Conservation (phyloP, 2,888 invertebrate genomes). For the Carpatolechia fugitivella region DNA sequence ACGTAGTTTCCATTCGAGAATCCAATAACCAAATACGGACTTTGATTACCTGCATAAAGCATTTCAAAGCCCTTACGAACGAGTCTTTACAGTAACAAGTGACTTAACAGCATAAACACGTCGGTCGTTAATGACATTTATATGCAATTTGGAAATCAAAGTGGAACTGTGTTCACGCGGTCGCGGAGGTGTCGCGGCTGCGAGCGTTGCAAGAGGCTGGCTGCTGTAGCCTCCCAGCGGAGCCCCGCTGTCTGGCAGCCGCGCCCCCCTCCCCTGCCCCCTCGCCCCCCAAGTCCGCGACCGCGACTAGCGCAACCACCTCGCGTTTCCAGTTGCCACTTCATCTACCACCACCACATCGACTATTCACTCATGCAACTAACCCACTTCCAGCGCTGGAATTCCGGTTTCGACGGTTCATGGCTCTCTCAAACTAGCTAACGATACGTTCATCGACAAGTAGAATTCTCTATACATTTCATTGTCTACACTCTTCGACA, state of each 20-base stretch:
- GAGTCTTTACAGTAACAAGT: neutral
- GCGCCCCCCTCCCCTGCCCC: constrained; percentile 38
- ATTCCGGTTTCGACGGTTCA: constrained; percentile 8
- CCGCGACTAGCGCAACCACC: constrained; percentile 59
- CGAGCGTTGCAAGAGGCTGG: constrained; percentile 74
- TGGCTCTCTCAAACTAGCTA: neutral
- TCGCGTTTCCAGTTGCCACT: constrained; percentile 60
- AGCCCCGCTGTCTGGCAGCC: constrained; percentile 79
- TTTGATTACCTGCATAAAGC: neutral
- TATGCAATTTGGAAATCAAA: constrained; percentile 56
- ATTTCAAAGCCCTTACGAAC: neutral
- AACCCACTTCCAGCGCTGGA: constrained; percentile 33
- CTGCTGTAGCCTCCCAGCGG: constrained; percentile 72
- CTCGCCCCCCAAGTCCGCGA: constrained; percentile 26
- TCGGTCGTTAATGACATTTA: no score
- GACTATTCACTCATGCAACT: constrained; percentile 46
- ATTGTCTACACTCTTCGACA: neutral
- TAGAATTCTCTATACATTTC: neutral
- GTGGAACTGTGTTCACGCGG: constrained; percentile 49
- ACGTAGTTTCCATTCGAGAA: no score
- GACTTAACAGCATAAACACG: constrained; percentile 2
- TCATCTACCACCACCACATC: constrained; percentile 48
- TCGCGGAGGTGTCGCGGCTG: constrained; percentile 67
- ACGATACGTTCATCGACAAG: neutral
- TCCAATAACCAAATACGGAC: no score